Evolutionary conservation across 1,140 invertebrate genomes (phyloP).

Genomic region (Cydia amplana): DNA sequence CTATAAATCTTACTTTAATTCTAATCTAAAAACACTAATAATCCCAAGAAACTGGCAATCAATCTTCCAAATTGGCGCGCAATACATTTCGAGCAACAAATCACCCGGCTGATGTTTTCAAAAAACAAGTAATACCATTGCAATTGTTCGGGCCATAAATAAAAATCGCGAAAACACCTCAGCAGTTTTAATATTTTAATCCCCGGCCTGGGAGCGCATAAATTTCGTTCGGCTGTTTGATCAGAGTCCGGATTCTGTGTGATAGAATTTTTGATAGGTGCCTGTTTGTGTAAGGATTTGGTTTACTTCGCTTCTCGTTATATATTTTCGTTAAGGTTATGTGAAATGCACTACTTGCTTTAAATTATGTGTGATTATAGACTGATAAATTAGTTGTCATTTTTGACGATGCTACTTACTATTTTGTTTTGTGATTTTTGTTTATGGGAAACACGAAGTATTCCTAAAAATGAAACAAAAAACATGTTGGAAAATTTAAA

Average conservation of each 20-base stretch:
- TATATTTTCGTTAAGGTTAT: background rate
- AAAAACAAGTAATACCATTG: slow-evolving; percentile 23
- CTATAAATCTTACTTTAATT: background rate
- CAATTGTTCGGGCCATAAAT: slow-evolving; percentile 33
- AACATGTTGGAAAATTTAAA: too few relatives aligned
- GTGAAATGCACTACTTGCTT: background rate
- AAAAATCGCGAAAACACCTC: slow-evolving; percentile 35
- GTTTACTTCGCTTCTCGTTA: background rate
- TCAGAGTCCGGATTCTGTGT: slow-evolving; percentile 27
- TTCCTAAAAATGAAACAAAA: too few relatives aligned
- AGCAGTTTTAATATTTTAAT: slow-evolving; percentile 38
- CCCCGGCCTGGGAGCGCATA: slow-evolving; percentile 31
- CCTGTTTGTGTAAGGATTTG: slow-evolving; percentile 16
- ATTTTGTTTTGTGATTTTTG: too few relatives aligned
- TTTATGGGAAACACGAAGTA: too few relatives aligned
- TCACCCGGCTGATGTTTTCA: slow-evolving; percentile 17
- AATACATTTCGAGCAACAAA: slow-evolving; percentile 28
- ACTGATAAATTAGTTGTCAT: background rate
- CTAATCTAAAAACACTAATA: slow-evolving; percentile 6
- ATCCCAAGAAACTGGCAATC: slow-evolving; percentile 9
- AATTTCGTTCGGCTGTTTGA: slow-evolving; percentile 36
- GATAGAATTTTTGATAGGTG: slow-evolving; percentile 29
- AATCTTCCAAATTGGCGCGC: slow-evolving; percentile 15
- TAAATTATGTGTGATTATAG: background rate
- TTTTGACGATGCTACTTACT: background rate